These are phyloP conservation scores for Phanerotoma sp. DNA, from an alignment of 2,888 invertebrate species.

Conservation along the genomic window DNA sequence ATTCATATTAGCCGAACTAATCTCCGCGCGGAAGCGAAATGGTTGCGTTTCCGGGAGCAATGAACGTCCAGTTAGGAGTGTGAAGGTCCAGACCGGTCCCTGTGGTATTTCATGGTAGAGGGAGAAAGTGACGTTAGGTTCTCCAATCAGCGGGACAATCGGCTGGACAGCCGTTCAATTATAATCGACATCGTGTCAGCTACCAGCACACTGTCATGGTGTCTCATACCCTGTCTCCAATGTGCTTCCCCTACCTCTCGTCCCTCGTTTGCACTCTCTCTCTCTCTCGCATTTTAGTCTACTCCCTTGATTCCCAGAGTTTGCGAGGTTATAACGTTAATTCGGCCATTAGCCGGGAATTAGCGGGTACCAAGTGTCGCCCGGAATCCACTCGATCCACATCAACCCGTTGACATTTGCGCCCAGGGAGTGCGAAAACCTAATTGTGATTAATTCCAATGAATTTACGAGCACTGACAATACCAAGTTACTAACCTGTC, in stretches of 20 bases:
- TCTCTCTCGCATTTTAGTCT: background rate
- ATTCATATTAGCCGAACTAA: conserved; percentile 10
- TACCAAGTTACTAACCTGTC: background rate
- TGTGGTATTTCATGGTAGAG: background rate
- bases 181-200: conserved; percentile 16
- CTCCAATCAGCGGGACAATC: conserved; percentile 10
- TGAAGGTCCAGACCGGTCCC: background rate
- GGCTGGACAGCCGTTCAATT: conserved; percentile 16
- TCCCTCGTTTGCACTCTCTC: background rate
- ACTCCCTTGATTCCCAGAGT: background rate
- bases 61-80: background rate
- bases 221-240: background rate
- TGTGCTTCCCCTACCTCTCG: background rate
- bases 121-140: background rate
- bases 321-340: conserved; percentile 12
- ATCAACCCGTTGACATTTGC: background rate
- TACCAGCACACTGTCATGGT: conserved; percentile 8
- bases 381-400: background rate
- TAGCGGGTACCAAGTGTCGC: conserved; percentile 3
- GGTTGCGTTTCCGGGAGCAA: conserved; percentile 2
- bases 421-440: conserved; percentile 1
- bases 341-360: conserved; percentile 12
- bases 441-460: background rate
- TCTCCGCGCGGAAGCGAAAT: conserved; percentile 17
- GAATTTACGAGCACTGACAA: background rate